Evolutionary conservation across 2,113 vertebrate genomes (phyloP), one percentile per base, ranked within the genome.

Genomic region (Chitala chitala): DNA sequence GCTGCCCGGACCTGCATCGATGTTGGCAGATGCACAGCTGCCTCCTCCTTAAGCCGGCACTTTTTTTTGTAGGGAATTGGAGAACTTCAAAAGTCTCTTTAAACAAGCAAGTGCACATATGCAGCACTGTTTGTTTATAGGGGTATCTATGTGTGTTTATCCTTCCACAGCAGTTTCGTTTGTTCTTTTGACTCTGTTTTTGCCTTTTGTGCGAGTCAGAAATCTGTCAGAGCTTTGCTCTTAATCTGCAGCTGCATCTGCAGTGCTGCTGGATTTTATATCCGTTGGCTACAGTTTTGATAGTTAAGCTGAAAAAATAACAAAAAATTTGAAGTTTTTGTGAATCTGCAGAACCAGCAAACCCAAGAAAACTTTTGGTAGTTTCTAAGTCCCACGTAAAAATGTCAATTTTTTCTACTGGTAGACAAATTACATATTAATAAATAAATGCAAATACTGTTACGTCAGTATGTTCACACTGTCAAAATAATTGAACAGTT

Each of bases 41-140:
- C 22, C 26, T 8, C 55, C 29, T 26, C 29, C 74, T 38, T 33
- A 78, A 26, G 75, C 78, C 82, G 84, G 79, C 77, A 82, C 75
- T 70, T 73, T 40, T 61, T 80, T 53, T 80, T 83, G 63, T 86
- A 80, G 82, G 54, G 78, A 22, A 84, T 82, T 84, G 79, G 75
- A 76, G 38, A 63, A 78, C 79, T 86, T 83, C 80, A 76, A 84
- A 85, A 77, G 72, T 53, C 65, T 74, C 80, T 82, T 82, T 82
- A 78, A 83, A 79, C 82, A 85, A 84, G 79, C 86, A 85, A 85
- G 82, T 66, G 59, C 69, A 36, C 44, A 68, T 63, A 69, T 72
- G 26, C 61, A 36, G 50, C 48, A 65, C 71, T 68, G 76, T 76
- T 82, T 83, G 42, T 58, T 73, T 26, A 33, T 64, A 5, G 17